These are phyloP conservation scores for Pristionchus entomophagus DNA, from an alignment of 2,888 invertebrate species.

Conservation along the genomic window DNA sequence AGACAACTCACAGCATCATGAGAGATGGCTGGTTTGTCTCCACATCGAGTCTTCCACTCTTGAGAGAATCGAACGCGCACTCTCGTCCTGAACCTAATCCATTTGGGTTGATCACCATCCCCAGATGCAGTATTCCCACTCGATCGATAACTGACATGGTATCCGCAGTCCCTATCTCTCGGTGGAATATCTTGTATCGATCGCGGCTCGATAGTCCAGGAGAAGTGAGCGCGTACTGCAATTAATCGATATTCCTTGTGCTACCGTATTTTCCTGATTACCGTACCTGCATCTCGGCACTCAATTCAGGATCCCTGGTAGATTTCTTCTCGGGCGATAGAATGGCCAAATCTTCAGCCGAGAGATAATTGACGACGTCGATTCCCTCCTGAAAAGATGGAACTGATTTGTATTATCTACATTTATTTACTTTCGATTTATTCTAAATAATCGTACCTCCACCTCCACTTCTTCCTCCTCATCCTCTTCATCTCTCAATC, in stretches of 20 bases:
- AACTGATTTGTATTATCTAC: too few species aligned
- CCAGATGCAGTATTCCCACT: too few species aligned
- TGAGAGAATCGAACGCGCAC: neutral
- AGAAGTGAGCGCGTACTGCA: neutral
- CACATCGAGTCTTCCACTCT: neutral
- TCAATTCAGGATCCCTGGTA: neutral
- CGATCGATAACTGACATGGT: too few species aligned
- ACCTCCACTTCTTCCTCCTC: neutral
- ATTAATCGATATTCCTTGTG: neutral
- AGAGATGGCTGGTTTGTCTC: neutral
- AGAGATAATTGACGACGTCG: neutral
- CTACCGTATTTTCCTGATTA: neutral
- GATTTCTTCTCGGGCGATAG: neutral
- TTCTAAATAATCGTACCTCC: neutral
- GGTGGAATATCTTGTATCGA: neutral
- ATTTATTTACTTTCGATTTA: too few species aligned
- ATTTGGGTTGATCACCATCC: too few species aligned
- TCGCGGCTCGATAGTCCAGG: neutral
- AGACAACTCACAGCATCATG: conserved; percentile 22
- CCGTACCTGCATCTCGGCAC: neutral
- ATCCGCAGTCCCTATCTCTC: neutral
- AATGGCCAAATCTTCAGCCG: neutral
- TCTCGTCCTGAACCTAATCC: neutral
- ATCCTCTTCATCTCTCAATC: neutral
- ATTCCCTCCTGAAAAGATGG: too few species aligned